Base-by-base conservation (phyloP, 1,140 invertebrate genomes). In the Scylla paramamosain region DNA sequence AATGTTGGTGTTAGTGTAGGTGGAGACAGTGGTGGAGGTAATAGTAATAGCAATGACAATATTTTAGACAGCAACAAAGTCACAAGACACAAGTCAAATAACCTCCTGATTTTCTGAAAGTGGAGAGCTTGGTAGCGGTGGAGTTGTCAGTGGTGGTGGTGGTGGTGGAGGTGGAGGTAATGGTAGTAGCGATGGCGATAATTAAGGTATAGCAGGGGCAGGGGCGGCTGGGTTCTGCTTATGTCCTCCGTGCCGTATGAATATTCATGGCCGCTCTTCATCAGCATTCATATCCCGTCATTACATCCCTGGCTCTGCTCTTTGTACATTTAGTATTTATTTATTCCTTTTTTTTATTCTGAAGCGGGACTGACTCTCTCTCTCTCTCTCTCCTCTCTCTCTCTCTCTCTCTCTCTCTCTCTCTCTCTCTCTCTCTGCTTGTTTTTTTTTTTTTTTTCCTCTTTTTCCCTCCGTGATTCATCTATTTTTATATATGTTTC, bases 261-360 rank as follows among this genome's bases (percentile, higher is more conserved):
- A 93, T 93, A 93, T 93, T 93, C 92, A 93, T 83, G 82, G 45
- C n/a, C 31, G 92, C 45, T 46, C 52, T 46, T 84, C 92, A 93
- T 82, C 39, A 83, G 91, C 77, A 92, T 92, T 92, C 91, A 92
- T 92, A 83, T 92, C 77, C 67, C 39, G 67, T 59, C 67, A 92
- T 92, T 92, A 92, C 91, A 92, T 10, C 59, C 67, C 91, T 46
- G n/a, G 14, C 91, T 25, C 46, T 10, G 67, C 91, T 77, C 77
- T 92, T 92, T 77, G 59, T 82, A 31, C 77, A 82, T 77, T 82
- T 82, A 16, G n/a, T 82, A 45, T 92, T 92, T 92, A 83, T 92
- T 91, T 91, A 48, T 48, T 91, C 46, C 3, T 14, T 4, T 29
- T 91, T 29, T 91, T 48, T 91, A 46, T 91, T 91, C 46, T 46